Conservation (phyloP, 1,140 invertebrate species). For the Leptonema lineaticorne region DNA sequence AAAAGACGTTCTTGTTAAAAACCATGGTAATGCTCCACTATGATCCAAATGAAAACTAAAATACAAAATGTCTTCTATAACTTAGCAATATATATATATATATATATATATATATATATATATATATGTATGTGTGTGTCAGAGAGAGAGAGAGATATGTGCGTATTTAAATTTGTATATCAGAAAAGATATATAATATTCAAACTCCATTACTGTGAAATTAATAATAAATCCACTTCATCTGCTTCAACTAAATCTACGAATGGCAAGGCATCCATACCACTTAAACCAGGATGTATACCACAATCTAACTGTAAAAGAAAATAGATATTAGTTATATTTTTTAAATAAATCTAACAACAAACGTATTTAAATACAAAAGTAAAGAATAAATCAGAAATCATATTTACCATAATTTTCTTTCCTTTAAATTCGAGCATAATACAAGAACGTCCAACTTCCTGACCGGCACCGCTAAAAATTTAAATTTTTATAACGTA, state of each 20-base stretch:
- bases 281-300: conserved; percentile 96
- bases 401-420: conserved; percentile 94
- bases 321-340: too few relatives aligned
- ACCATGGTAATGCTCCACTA: conserved; percentile 97
- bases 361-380: too few relatives aligned
- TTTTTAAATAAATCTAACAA: too few relatives aligned
- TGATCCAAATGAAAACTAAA: conserved; percentile 96
- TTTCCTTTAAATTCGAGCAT: conserved; percentile 99
- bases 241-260: conserved; percentile 97
- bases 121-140: too few relatives aligned
- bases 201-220: conserved; percentile 78
- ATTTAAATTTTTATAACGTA: conserved; percentile 25
- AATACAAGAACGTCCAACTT: conserved; percentile 98
- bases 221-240: conserved; percentile 93
- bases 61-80: background rate
- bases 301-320: conserved; percentile 86
- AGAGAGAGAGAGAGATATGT: too few relatives aligned
- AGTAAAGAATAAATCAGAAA: too few relatives aligned
- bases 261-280: conserved; percentile 97
- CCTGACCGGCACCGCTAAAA: conserved; percentile 94
- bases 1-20: conserved; percentile 95
- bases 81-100: background rate
- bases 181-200: background rate
- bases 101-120: too few relatives aligned
- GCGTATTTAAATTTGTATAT: background rate